These are phyloP conservation scores for Invenusta paracnida DNA, from an alignment of 2,888 invertebrate genomes.

Conservation along the genomic window DNA sequence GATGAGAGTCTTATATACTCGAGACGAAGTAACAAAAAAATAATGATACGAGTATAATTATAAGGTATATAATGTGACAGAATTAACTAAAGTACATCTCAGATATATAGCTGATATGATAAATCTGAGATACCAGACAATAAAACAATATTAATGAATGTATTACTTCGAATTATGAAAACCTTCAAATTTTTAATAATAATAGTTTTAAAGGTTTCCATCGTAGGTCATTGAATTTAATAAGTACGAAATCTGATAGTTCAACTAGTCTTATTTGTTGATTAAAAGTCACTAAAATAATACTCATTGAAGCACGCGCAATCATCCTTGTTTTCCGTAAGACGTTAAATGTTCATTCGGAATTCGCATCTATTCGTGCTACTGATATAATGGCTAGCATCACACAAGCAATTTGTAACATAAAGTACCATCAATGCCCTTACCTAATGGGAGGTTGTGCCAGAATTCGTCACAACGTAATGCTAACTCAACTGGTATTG, in stretches of 20 bases:
- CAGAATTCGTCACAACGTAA: background rate
- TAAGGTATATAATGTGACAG: background rate
- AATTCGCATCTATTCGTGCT: background rate
- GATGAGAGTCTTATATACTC: no score
- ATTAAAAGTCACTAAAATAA: no score
- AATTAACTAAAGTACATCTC: no score
- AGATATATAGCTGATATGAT: background rate
- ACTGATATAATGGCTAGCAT: background rate
- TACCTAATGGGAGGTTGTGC: background rate
- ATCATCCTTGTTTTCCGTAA: background rate
- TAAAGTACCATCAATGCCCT: background rate
- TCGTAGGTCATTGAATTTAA: background rate
- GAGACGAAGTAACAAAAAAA: no score
- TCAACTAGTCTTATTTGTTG: no score
- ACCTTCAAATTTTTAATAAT: no score
- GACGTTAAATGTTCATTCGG: background rate
- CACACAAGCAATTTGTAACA: background rate
- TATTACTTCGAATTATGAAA: no score
- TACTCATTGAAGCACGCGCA: no score
- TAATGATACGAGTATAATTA: no score
- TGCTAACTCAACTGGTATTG: background rate
- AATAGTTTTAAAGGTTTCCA: background rate
- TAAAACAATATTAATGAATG: background rate
- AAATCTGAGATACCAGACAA: background rate
- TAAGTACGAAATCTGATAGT: background rate